Percentiles rank a stretch among this genome's conserved stretches.
phyloP scores from a whole-genome alignment of 92 coral and sea anemone species.

The Metridium senile region DNA sequence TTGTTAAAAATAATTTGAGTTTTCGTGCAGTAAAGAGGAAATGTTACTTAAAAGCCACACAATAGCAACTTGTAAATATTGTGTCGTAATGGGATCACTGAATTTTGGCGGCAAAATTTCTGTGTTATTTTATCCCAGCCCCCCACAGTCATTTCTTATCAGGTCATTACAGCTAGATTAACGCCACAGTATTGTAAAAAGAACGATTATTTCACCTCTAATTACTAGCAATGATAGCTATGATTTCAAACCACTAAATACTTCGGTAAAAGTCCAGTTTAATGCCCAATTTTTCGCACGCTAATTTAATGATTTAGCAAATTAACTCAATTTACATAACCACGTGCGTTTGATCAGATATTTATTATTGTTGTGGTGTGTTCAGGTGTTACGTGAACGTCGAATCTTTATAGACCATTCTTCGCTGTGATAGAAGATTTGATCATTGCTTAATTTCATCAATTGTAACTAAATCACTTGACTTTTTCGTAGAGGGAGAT shows the following conservation, averaged over 20 bases:
- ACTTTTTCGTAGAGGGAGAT: no score
- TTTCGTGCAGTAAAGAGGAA: not conserved
- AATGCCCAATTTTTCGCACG: not conserved
- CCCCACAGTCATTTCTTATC: slow-evolving; percentile 35
- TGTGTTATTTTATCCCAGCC: slow-evolving; percentile 11
- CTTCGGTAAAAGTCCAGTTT: not conserved
- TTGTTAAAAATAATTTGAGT: not conserved
- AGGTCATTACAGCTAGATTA: slow-evolving; percentile 37
- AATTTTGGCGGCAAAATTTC: slow-evolving; percentile 49
- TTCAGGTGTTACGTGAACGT: not conserved
- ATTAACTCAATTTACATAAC: slow-evolving; percentile 26
- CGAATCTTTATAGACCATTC: no score
- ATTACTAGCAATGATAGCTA: slow-evolving; percentile 6
- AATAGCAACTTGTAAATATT: not conserved
- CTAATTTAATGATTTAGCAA: slow-evolving; percentile 1
- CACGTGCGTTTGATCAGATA: slow-evolving; percentile 33
- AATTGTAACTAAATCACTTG: no score
- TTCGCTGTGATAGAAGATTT: not conserved
- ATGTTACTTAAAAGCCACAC: not conserved
- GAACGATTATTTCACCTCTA: slow-evolving; percentile 18
- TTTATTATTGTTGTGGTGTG: not conserved
- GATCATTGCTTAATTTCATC: not conserved
- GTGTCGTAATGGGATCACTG: not conserved
- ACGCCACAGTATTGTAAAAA: slow-evolving; percentile 18
- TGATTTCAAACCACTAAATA: slow-evolving; percentile 7